These are phyloP conservation scores for Petaurus breviceps DNA, from an alignment of 2,113 vertebrate species.

Conservation along the genomic window DNA sequence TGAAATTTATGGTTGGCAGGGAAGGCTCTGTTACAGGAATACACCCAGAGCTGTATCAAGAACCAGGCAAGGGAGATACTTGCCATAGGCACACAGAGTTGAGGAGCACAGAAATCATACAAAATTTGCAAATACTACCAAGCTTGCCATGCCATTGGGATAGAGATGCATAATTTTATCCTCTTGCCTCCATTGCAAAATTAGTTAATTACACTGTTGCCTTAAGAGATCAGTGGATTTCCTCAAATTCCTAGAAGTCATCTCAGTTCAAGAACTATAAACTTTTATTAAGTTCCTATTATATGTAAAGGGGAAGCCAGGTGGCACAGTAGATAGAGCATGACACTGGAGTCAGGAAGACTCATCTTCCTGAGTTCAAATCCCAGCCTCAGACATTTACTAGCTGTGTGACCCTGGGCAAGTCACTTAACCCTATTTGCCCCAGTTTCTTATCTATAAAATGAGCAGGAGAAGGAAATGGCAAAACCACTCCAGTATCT, in stretches of 20 bases:
- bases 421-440: not conserved
- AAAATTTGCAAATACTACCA: not conserved
- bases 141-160: not conserved
- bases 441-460: not conserved
- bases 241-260: not conserved
- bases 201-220: not conserved
- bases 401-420: not conserved
- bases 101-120: not conserved
- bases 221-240: not conserved
- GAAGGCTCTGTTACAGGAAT: not conserved
- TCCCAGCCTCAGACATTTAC: not conserved
- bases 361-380: not conserved
- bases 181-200: not conserved
- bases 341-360: not conserved
- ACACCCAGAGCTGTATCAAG: not conserved
- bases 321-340: not conserved
- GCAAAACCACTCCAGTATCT: not conserved
- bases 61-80: not conserved
- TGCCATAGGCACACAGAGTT: not conserved
- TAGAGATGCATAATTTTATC: not conserved
- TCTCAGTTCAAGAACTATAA: not conserved
- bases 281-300: not conserved
- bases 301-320: not conserved
- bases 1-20: conserved; percentile 1
- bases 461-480: not conserved